phyloP scores from a whole-genome alignment of 2,888 invertebrate species.

The Drosophila niveifrons region DNA sequence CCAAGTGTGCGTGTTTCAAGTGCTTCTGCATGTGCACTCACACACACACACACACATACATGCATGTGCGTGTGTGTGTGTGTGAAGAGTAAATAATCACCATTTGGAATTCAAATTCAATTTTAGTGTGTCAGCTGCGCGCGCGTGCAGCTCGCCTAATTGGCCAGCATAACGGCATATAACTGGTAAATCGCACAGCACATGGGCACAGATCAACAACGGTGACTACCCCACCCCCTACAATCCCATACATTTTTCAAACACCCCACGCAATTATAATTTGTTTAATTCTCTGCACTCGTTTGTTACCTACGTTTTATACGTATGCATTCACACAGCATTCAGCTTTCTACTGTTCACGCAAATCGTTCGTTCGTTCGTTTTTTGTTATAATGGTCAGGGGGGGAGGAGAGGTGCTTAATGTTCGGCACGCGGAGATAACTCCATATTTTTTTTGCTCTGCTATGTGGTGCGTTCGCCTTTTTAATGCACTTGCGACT shows the following conservation, averaged over 20 bases:
- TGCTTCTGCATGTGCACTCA: conserved; percentile 25
- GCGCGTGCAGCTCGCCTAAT: conserved; percentile 56
- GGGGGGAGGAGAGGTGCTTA: conserved; percentile 25
- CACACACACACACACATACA: neutral
- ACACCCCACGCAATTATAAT: neutral
- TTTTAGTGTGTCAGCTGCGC: conserved; percentile 51
- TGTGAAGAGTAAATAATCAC: conserved; percentile 64
- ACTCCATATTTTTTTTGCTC: conserved; percentile 8
- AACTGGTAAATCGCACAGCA: conserved; percentile 17
- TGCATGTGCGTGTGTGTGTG: conserved; percentile 16
- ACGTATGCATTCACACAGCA: neutral
- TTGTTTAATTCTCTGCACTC: conserved; percentile 2
- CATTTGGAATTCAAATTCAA: conserved; percentile 74
- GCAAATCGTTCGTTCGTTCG: neutral
- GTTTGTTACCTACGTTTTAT: conserved; percentile 2
- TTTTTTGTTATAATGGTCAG: neutral
- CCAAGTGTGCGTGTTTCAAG: conserved; percentile 56
- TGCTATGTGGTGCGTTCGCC: conserved; percentile 12
- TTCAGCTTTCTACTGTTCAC: conserved; percentile 1
- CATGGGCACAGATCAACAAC: conserved; percentile 33
- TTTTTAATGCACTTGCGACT: conserved; percentile 59
- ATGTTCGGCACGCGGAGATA: conserved; percentile 31
- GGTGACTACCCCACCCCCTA: neutral
- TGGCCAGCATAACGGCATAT: conserved; percentile 44
- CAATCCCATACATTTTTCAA: conserved; percentile 4